Evolutionary conservation across 2,888 invertebrate species (phyloP).

Genomic region (Alloplasta piceator): DNA sequence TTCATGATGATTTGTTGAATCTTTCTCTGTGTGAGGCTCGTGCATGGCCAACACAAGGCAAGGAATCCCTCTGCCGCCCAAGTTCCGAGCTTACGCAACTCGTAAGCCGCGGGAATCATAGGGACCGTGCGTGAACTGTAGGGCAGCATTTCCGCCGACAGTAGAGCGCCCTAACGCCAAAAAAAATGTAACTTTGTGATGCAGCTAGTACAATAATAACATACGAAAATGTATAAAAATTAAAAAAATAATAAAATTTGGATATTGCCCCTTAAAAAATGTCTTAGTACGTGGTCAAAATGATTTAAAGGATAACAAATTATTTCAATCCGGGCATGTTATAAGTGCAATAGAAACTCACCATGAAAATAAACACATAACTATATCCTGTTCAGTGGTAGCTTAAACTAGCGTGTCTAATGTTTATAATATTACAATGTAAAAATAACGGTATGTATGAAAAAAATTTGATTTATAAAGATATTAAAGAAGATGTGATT

Average conservation of each 20-base stretch:
- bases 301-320: slow-evolving; percentile 53
- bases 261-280: slow-evolving; percentile 48
- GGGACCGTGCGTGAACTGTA: slow-evolving; percentile 39
- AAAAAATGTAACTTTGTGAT: not conserved
- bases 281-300: slow-evolving; percentile 54
- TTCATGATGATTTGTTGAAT: no score
- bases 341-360: slow-evolving; percentile 42
- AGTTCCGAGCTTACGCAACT: no score
- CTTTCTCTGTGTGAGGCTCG: no score
- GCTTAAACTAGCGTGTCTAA: slow-evolving; percentile 49
- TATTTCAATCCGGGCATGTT: slow-evolving; percentile 56
- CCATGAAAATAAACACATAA: slow-evolving; percentile 33
- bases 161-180: not conserved
- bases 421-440: slow-evolving; percentile 39
- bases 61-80: no score
- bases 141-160: slow-evolving; percentile 40
- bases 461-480: slow-evolving; percentile 28
- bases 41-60: no score
- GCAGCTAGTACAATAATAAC: not conserved
- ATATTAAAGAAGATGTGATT: slow-evolving; percentile 34
- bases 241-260: slow-evolving; percentile 59
- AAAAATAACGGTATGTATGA: slow-evolving; percentile 57
- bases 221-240: slow-evolving; percentile 27
- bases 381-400: slow-evolving; percentile 40
- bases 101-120: slow-evolving; percentile 1